Percentiles rank a stretch among this genome's conserved stretches.
These are phyloP conservation scores for Coremacera marginata DNA, from an alignment of 2,888 invertebrate genomes.

Conservation along the genomic window DNA sequence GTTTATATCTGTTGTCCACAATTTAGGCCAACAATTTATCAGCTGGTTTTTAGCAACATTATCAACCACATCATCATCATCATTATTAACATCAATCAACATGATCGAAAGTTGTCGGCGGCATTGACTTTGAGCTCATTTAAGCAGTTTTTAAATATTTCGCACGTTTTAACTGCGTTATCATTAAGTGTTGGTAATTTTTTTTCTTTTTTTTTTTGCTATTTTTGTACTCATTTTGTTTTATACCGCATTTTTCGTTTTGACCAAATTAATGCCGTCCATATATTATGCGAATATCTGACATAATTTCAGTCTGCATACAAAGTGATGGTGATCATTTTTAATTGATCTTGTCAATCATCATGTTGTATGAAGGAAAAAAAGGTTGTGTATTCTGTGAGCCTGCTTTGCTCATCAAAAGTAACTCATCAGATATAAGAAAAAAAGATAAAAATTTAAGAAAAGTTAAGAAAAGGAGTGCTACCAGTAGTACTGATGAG, in stretches of 20 bases:
- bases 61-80: slow-evolving; percentile 1
- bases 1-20: no score
- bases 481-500: slow-evolving; percentile 1
- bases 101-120: not conserved
- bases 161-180: slow-evolving; percentile 2
- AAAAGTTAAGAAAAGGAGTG: slow-evolving; percentile 1
- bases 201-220: not conserved
- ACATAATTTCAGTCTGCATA: slow-evolving; percentile 16
- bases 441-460: not conserved
- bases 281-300: slow-evolving; percentile 24
- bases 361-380: not conserved
- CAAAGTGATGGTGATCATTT: slow-evolving; percentile 18
- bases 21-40: slow-evolving; percentile 18
- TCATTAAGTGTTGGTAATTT: not conserved
- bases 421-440: not conserved
- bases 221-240: not conserved
- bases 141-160: slow-evolving; percentile 2
- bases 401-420: not conserved
- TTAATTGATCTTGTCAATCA: slow-evolving; percentile 35
- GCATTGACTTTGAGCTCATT: not conserved
- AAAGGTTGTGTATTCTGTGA: not conserved
- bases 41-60: slow-evolving; percentile 1
- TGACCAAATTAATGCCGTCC: slow-evolving; percentile 5
- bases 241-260: not conserved
- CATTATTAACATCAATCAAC: not conserved